A percentile compares a stretch with the other conserved stretches of the same genome.
Evolutionary conservation across 2,797 vertebrate genomes (phyloP).

Genomic region (Hydrophis major): DNA sequence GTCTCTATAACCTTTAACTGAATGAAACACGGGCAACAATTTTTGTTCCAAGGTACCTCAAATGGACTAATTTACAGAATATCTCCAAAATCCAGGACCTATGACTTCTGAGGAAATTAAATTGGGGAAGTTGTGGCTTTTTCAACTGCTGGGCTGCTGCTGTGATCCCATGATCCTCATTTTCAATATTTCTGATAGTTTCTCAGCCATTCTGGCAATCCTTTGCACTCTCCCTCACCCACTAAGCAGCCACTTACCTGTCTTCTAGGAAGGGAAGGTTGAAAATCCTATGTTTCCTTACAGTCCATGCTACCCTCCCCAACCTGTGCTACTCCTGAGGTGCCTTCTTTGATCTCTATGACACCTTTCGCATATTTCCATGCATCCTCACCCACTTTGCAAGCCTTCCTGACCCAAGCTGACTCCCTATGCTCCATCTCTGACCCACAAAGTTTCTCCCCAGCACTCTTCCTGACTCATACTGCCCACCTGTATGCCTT

Average conservation of each 20-base stretch:
- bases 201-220: neutral
- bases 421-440: neutral
- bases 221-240: neutral
- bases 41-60: neutral
- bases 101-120: neutral
- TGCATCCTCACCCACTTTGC: neutral
- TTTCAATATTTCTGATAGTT: neutral
- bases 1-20: neutral
- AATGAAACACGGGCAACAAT: neutral
- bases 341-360: neutral
- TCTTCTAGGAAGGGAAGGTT: neutral
- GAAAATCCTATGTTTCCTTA: neutral
- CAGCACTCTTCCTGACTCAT: neutral
- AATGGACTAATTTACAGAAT: neutral
- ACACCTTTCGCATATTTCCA: neutral
- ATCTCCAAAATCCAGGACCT: neutral
- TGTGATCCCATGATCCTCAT: neutral
- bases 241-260: neutral
- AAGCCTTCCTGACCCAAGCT: neutral
- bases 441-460: neutral
- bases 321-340: neutral
- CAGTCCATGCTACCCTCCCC: neutral
- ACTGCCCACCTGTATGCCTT: neutral
- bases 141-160: neutral
- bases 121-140: neutral